Conservation (phyloP, 2,113 vertebrate species). For the Onychorhynchus coronatus region DNA sequence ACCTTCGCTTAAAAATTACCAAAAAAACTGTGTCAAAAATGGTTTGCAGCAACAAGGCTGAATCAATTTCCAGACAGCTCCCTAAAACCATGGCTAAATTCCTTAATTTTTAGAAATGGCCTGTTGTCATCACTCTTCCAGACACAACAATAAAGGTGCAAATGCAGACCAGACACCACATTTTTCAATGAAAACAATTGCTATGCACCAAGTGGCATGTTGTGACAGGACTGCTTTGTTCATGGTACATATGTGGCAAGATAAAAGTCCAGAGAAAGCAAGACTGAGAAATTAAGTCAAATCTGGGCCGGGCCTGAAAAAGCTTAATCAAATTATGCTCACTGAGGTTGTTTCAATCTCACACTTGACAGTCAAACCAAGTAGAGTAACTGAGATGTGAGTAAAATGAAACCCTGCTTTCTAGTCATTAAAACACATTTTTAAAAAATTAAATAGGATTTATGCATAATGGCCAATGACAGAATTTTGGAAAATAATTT, state of each 20-base stretch:
- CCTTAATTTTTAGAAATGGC: not conserved
- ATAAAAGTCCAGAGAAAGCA: not conserved
- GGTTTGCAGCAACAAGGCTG: not conserved
- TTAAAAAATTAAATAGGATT: not conserved
- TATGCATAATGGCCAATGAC: not conserved
- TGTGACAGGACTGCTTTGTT: not conserved
- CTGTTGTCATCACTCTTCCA: not conserved
- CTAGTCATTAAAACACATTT: not conserved
- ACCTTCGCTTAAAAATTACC: not conserved
- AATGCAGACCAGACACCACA: not conserved
- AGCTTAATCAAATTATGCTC: not conserved
- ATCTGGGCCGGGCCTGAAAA: not conserved
- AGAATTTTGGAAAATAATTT: not conserved
- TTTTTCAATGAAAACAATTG: not conserved
- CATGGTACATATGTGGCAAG: not conserved
- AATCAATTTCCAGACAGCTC: not conserved
- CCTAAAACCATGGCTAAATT: not conserved
- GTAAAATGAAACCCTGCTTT: not conserved
- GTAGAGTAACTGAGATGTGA: not conserved
- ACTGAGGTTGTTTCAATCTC: not conserved
- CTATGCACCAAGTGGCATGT: not conserved
- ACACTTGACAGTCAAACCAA: not conserved
- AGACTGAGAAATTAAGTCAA: not conserved
- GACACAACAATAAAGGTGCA: not conserved
- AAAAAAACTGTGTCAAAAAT: not conserved